Evolutionary conservation across 2,113 vertebrate genomes (phyloP), one percentile per base, ranked within the genome.

Genomic region (Coptodon rendalli): DNA sequence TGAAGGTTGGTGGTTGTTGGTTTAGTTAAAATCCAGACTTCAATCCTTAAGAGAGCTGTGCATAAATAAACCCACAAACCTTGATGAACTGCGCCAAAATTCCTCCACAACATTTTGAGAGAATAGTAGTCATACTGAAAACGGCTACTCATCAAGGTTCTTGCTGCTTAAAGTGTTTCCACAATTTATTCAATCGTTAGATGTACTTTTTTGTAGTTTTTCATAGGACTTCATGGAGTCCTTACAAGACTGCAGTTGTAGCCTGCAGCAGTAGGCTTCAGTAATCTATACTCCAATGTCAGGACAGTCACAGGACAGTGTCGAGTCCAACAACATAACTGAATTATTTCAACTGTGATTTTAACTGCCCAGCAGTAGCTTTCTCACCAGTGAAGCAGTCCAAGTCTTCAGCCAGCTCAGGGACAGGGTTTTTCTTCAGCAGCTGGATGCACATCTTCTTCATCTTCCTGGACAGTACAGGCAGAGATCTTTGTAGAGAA

Each of bases 321-420:
- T 27, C 0, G 3, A 76, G 68, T 27, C 68, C 68, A 76, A 48
- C 8, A 76, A 43, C 6, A 50, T 11, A 50, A 31, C 9, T 10
- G 6, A 29, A 78, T n/a, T 12, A 52, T 78, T n/a, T 76, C 9
- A 45, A 83, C 53, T 38, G n/a, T 27, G 38, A 34, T 38, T 24
- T 36, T 57, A 16, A 66, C 4, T 9, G 19, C 76, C 9, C 66
- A 3, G 2, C 17, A 13, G 12, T 48, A 16, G 6, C 11, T 38
- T 17, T 57, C 31, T 63, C 91, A 99, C 99, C 97, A 48, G 97
- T 98, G 89, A 99, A 99, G 38, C 92, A 93, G 90, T 99, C 98
- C 1, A 99, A 97, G 85, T 97, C 93, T 91, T 99, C 98, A 40
- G 98, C 95, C 14, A 98, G 94, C 68, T 94, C 94, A 31, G 98